Evolutionary conservation across 2,797 vertebrate species (phyloP), one percentile per base, ranked within the genome.

Genomic region (Botia almorhae): DNA sequence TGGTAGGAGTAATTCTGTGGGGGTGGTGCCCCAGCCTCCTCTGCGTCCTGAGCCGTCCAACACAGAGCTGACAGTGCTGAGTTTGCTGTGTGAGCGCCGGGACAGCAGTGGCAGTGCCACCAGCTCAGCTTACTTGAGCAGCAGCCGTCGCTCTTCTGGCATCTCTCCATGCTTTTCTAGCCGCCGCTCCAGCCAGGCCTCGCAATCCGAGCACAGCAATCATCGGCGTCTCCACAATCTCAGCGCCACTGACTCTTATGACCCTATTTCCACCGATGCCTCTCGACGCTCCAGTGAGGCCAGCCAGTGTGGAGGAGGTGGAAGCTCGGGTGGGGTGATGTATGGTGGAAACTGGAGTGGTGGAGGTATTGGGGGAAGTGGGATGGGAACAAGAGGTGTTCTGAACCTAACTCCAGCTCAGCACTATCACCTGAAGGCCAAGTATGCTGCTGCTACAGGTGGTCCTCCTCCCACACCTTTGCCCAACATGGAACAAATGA

Each of bases 81-180:
- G 93, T 89, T 88, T 96, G 90, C 93, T 98, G 80, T 86, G 89
- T 48, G 95, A 95, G 87, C 93, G 97, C 55, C 93, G 97, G 16
- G 97, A 99, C 92, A 99, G 97, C 93, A 95, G 92, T 55, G 93
- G 96, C 39, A 98, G 97, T 83, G 93, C 95, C 81, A 92, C 96
- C 87, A 99, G 97, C 90, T 99, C 98, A 0, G 96, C 97, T 82
- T 99, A 99, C 91, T 88, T 99, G 92, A 99, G 97, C 91, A 95
- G 96, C 92, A 98, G 97, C 87, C 95, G 97, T 29, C 96, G 97
- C 85, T 99, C 98, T 50, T 99, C 97, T 0, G 97, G 97, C 84
- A 97, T 98, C 90, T 99, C 98, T 1, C 98, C 96, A 60, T 98
- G 96, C 92, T 97, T 98, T 91, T 98, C 97, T 84, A 98, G 96